Base-by-base conservation (phyloP, 2,797 vertebrate genomes). In the Sebastes diaconus region DNA sequence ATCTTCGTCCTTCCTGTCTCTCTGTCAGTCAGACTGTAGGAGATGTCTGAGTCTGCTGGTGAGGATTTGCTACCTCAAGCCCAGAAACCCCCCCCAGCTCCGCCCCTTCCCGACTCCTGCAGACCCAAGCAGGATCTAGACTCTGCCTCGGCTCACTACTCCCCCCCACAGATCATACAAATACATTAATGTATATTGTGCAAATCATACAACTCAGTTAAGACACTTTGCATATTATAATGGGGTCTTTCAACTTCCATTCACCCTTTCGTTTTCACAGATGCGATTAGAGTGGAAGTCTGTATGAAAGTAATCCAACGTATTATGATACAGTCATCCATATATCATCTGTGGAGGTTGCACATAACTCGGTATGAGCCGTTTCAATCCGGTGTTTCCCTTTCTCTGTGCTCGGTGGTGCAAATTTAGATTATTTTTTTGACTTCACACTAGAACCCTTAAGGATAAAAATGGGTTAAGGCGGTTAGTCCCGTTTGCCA, bases 51-150 rank as follows among this genome's bases (percentile, higher is more conserved):
- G 73, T 89, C 84, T 92, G 79, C 13, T 16, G 78, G 75, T 75
- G 69, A 86, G 79, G 83, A 92, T 92, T 88, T 91, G 77, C 76
- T 88, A 83, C 63, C 85, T 87, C 83, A 83, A 92, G 54, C 83
- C 77, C 74, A 82, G 72, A 79, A 79, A 69, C 63, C 64, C 64
- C 46, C 18, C 42, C 16, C 3, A 27, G 54, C 79, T 86, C 83
- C 58, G 8, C 64, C 84, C 30, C 64, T 25, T 61, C 66, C 30
- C 77, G 32, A 9, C 61, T 79, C 57, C 61, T 83, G 67, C 71
- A 79, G 73, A 76, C 70, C 80, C 50, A 65, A 34, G 66, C 65
- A 84, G 76, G 52, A 79, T 84, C 64, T 39, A 22, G 73, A 10
- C 30, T 77, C 77, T 72, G 55, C 69, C 77, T 85, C 77, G 67